phyloP scores from a whole-genome alignment of 2,113 vertebrate species.

The Ophthalmolycus amberensis region DNA sequence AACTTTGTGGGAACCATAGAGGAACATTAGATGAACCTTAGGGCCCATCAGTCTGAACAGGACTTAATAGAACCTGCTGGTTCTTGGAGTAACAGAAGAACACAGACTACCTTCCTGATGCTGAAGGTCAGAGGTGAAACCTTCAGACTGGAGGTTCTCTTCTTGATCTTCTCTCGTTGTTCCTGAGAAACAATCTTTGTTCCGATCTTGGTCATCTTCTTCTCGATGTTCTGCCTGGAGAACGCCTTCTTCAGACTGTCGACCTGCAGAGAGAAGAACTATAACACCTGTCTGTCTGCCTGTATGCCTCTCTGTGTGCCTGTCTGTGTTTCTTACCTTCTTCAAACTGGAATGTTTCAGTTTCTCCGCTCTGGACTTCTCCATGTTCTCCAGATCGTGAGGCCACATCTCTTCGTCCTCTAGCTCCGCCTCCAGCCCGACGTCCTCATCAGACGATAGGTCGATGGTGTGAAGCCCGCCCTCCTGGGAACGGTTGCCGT shows the following conservation, averaged over 20 bases:
- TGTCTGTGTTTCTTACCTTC: slow-evolving; percentile 79
- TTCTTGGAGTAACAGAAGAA: background rate
- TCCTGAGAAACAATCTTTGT: slow-evolving; percentile 94
- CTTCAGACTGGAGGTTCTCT: slow-evolving; percentile 89
- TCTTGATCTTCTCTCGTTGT: slow-evolving; percentile 94
- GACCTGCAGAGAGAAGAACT: slow-evolving; percentile 69
- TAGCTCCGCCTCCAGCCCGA: slow-evolving; percentile 82
- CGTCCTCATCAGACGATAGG: slow-evolving; percentile 93
- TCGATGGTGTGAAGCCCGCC: slow-evolving; percentile 89
- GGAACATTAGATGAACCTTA: background rate
- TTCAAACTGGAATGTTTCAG: slow-evolving; percentile 93
- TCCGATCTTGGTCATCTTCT: slow-evolving; percentile 95
- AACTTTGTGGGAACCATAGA: background rate
- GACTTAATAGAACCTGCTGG: background rate
- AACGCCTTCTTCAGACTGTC: slow-evolving; percentile 98
- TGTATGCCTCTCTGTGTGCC: slow-evolving; percentile 72
- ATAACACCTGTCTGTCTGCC: background rate
- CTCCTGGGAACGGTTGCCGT: slow-evolving; percentile 87
- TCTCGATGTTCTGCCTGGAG: slow-evolving; percentile 95
- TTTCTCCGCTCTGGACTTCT: slow-evolving; percentile 91
- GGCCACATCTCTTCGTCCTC: slow-evolving; percentile 77
- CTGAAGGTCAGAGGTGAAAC: slow-evolving; percentile 83
- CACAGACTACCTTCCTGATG: slow-evolving; percentile 71
- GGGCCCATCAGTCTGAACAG: background rate
- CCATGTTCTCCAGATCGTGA: slow-evolving; percentile 86